Evolutionary conservation across 2,797 vertebrate species (phyloP).

Genomic region (Erpetoichthys calabaricus): DNA sequence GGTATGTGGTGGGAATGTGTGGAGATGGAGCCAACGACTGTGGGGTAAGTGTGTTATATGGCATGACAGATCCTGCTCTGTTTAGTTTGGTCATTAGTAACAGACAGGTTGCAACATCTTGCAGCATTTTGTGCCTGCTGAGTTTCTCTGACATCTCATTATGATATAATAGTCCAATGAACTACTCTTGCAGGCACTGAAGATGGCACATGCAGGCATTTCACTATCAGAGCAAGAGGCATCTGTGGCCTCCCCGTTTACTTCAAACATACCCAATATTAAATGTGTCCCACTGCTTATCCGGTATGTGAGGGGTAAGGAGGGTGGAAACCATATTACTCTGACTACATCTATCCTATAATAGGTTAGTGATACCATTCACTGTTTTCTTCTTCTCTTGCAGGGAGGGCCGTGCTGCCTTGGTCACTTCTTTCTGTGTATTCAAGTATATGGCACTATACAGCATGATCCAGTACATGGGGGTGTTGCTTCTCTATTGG

Average conservation of each 20-base stretch:
- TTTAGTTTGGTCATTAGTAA: neutral
- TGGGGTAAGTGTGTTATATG: constrained; percentile 38
- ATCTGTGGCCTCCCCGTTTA: constrained; percentile 59
- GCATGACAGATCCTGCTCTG: neutral
- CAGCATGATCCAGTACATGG: constrained; percentile 54
- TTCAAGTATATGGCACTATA: constrained; percentile 66
- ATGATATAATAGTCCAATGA: too few species aligned
- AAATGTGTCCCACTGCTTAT: constrained; percentile 51
- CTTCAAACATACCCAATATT: constrained; percentile 45
- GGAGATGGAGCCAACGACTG: constrained; percentile 65
- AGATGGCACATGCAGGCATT: constrained; percentile 56
- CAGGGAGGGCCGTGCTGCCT: constrained; percentile 56
- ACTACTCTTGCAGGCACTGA: constrained; percentile 41
- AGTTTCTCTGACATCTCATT: too few species aligned
- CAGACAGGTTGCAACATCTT: too few species aligned
- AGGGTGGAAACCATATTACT: too few species aligned
- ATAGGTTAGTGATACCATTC: too few species aligned
- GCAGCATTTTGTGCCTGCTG: too few species aligned
- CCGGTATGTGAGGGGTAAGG: constrained; percentile 36
- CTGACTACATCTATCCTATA: too few species aligned
- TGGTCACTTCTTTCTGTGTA: constrained; percentile 55
- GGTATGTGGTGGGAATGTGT: constrained; percentile 63
- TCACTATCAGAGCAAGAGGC: constrained; percentile 58
- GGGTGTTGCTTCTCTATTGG: constrained; percentile 59
- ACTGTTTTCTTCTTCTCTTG: constrained; percentile 3